Percentiles rank a stretch among this genome's conserved stretches.
These are phyloP conservation scores for Aegithalos caudatus DNA, from an alignment of 2,113 vertebrate genomes.

Conservation along the genomic window DNA sequence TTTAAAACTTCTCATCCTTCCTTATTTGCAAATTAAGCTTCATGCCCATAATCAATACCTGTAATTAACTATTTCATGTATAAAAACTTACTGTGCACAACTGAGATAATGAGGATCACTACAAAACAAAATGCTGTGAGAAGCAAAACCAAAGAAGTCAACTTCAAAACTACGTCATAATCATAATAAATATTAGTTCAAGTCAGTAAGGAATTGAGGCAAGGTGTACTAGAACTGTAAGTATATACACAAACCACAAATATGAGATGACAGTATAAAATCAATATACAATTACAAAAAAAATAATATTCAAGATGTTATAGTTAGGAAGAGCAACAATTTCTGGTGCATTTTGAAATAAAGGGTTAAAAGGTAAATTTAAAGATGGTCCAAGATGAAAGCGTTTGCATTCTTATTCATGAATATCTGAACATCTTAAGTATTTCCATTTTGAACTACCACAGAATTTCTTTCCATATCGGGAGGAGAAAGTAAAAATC, in stretches of 20 bases:
- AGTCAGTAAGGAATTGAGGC: neutral
- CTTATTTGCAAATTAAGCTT: neutral
- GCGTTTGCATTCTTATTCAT: neutral
- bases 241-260: neutral
- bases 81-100: neutral
- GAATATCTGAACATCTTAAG: neutral
- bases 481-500: neutral
- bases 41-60: neutral
- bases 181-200: neutral
- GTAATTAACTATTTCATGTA: neutral
- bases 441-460: neutral
- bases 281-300: neutral
- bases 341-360: neutral
- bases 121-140: neutral
- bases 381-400: neutral
- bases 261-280: neutral
- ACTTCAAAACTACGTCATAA: neutral
- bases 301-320: neutral
- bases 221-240: neutral
- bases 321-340: neutral
- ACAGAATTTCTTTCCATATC: neutral
- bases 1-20: neutral
- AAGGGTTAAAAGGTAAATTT: slow-evolving; percentile 31
- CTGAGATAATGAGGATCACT: neutral
- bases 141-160: neutral